Evolutionary conservation across 2,888 invertebrate species (phyloP).

Genomic region (Lordiphosa fenestrarum): DNA sequence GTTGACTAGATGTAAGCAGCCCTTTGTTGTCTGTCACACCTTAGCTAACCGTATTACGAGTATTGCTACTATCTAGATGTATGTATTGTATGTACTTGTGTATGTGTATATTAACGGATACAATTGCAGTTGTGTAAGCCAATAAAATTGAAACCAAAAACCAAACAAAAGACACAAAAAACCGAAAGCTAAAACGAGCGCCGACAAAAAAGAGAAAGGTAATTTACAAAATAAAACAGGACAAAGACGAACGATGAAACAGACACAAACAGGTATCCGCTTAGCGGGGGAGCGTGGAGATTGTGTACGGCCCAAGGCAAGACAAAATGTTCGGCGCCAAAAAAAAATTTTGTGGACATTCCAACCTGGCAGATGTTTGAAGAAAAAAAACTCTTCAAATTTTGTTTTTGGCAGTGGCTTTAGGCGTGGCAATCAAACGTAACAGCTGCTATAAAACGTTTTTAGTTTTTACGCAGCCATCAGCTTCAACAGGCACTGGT

Average conservation of each 20-base stretch:
- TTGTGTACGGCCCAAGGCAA: too few relatives aligned
- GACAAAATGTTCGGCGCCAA: too few relatives aligned
- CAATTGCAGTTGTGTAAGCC: constrained; percentile 41
- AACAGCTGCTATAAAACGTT: too few relatives aligned
- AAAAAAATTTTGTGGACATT: too few relatives aligned
- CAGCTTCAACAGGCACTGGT: too few relatives aligned
- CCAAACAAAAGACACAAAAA: constrained; percentile 13
- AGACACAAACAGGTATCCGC: not conserved
- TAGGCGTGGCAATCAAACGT: too few relatives aligned
- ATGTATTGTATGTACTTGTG: constrained; percentile 26
- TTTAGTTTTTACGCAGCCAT: too few relatives aligned
- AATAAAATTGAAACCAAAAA: constrained; percentile 48
- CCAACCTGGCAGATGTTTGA: too few relatives aligned
- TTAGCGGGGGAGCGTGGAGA: too few relatives aligned
- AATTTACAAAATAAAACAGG: constrained; percentile 18
- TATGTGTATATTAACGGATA: constrained; percentile 24
- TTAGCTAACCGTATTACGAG: constrained; percentile 24
- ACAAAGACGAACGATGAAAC: constrained; percentile 9
- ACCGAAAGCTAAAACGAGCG: constrained; percentile 33
- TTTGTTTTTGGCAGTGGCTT: too few relatives aligned
- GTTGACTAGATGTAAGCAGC: constrained; percentile 28
- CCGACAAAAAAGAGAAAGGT: constrained; percentile 47
- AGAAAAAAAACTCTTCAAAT: too few relatives aligned
- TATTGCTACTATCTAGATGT: constrained; percentile 7
- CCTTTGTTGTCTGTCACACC: constrained; percentile 29